These are phyloP conservation scores for Octomys mimax DNA, from an alignment of 2,797 vertebrate species.

Conservation along the genomic window DNA sequence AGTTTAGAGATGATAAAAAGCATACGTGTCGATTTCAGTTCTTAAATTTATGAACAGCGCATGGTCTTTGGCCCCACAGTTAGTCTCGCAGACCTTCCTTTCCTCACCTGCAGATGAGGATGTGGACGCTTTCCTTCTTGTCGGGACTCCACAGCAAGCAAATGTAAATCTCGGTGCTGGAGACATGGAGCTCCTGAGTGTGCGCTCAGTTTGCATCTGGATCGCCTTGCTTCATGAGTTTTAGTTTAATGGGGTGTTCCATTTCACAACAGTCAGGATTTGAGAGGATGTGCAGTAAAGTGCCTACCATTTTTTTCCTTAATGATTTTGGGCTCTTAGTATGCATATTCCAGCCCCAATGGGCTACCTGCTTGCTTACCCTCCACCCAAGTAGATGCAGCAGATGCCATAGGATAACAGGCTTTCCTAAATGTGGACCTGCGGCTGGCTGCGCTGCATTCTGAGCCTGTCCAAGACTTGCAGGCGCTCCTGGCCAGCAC, in stretches of 20 bases:
- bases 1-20: constrained; percentile 30
- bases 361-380: background rate
- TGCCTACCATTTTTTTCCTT: background rate
- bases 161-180: background rate
- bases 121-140: background rate
- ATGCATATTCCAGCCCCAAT: background rate
- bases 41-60: background rate
- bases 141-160: background rate
- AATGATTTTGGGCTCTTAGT: background rate
- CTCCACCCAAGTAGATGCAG: background rate
- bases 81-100: background rate
- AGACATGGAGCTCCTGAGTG: background rate
- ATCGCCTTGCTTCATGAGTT: background rate
- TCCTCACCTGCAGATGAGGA: background rate
- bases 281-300: background rate
- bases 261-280: background rate
- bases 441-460: background rate
- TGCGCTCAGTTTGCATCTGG: background rate
- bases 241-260: constrained; percentile 28
- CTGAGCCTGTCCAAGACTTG: background rate
- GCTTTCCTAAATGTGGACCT: background rate
- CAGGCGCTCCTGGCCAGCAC: background rate
- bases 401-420: background rate
- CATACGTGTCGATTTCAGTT: background rate
- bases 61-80: background rate